Base-by-base conservation (phyloP, 35 echinoderm and acorn worm genomes). In the Chiridota heheva region DNA sequence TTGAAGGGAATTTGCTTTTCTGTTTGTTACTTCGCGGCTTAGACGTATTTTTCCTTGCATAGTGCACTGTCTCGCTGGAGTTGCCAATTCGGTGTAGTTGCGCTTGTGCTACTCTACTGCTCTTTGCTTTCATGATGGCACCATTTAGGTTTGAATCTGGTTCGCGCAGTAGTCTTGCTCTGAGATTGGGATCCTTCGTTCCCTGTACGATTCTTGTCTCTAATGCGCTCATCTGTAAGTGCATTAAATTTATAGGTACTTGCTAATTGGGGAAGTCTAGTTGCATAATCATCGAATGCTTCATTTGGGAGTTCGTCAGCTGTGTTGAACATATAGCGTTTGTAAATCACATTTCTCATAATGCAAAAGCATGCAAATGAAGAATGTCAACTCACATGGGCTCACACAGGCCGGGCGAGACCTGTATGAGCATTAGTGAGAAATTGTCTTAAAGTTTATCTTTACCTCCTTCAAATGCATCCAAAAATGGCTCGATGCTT, bases 21-120 rank as follows among this genome's bases (percentile, higher is more conserved):
- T 48, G n/a, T 74, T 7, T 20, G 30, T 47, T 74, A 74, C 44
- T 74, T n/a, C n/a, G n/a, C n/a, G n/a, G n/a, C n/a, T n/a, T n/a
- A n/a, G n/a, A n/a, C n/a, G 65, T 20, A 42, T 39, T 17, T 5
- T 18, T 69, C 42, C 33, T 38, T 39, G 16, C 42, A n/a, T 0
- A 40, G 6, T 29, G 36, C 33, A 39, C 24, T 33, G 30, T 39
- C 13, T 18, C 30, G 42, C 24, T 69, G 13, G 62, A 30, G 20
- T 66, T 18, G 62, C 13, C 32, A 10, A 53, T 53, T 22, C 22
- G 10, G 48, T 22, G 10, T 53, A 53, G 48, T 53, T 53, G 48
- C 22, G 48, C 48, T 13, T 53, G 10, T 13, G 48, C 48, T 53
- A 53, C 22, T 53, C 22, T 22, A 10, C 10, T 53, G 10, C 10